A percentile compares a stretch with the other conserved stretches of the same genome.
These are phyloP conservation scores for Latrodectus hesperus DNA, from an alignment of 2,888 invertebrate genomes.

Conservation along the genomic window DNA sequence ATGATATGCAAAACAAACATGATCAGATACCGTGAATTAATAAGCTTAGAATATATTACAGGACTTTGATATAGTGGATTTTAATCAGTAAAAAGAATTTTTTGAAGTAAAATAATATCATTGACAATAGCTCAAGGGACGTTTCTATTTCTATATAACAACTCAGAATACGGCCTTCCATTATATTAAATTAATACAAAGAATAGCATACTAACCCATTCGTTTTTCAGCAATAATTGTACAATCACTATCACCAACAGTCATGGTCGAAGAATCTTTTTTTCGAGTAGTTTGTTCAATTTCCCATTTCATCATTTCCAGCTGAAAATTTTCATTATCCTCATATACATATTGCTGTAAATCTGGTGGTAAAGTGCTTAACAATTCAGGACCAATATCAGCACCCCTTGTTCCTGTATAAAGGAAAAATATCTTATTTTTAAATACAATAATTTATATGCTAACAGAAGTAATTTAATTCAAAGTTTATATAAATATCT, in stretches of 20 bases:
- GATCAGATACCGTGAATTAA: too few species aligned
- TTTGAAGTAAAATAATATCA: too few species aligned
- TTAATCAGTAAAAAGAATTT: too few species aligned
- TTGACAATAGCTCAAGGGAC: too few species aligned
- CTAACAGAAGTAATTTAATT: background rate
- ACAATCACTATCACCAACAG: constrained; percentile 42
- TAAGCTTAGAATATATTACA: too few species aligned
- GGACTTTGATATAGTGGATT: too few species aligned
- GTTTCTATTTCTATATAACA: too few species aligned
- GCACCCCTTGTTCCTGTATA: constrained; percentile 19
- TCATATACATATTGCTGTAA: constrained; percentile 74
- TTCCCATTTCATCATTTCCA: constrained; percentile 74
- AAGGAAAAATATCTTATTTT: background rate
- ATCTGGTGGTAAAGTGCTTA: constrained; percentile 71
- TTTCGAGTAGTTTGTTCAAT: constrained; percentile 71
- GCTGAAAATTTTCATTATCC: constrained; percentile 73
- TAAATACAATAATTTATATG: background rate
- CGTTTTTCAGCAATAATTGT: constrained; percentile 62
- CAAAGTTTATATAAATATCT: too few species aligned
- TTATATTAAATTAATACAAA: too few species aligned
- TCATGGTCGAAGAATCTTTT: constrained; percentile 66
- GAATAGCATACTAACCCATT: constrained; percentile 28
- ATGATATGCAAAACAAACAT: too few species aligned
- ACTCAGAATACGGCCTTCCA: too few species aligned
- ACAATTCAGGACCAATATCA: constrained; percentile 47